Conservation (phyloP, 2,797 vertebrate genomes). For the Poecilia wingei region DNA sequence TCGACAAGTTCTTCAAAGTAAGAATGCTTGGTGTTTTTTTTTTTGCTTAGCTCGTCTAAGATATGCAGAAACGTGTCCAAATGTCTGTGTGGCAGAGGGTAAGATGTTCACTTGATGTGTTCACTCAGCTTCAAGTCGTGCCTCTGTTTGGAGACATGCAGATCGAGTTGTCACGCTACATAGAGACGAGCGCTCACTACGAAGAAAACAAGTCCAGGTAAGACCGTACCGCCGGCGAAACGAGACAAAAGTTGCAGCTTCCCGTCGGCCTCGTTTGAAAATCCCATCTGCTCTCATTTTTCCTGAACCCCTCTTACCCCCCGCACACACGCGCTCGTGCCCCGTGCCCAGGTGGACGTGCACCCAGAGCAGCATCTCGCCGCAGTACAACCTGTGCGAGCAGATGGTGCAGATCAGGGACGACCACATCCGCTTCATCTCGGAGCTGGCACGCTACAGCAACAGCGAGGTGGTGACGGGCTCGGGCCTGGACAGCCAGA, state of each 20-base stretch:
- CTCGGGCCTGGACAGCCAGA: constrained; percentile 98
- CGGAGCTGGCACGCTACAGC: constrained; percentile 97
- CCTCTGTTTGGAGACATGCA: constrained; percentile 99
- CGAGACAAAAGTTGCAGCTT: too few species aligned
- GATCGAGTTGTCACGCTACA: constrained; percentile 96
- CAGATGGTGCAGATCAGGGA: constrained; percentile 99
- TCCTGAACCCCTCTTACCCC: neutral
- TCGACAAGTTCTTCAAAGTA: constrained; percentile 97
- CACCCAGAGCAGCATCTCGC: constrained; percentile 98
- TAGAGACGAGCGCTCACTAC: constrained; percentile 97
- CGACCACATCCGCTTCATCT: constrained; percentile 99
- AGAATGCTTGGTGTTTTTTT: constrained; percentile 17
- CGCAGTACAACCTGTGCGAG: constrained; percentile 98
- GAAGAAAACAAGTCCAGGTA: constrained; percentile 99
- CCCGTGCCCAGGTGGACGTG: constrained; percentile 90
- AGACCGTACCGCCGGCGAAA: constrained; percentile 1
- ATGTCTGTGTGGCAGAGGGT: neutral
- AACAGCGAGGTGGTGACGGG: constrained; percentile 97
- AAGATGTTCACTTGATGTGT: neutral
- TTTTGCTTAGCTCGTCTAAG: constrained; percentile 6
- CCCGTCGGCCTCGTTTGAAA: neutral
- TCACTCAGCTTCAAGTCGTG: constrained; percentile 91
- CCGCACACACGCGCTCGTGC: too few species aligned
- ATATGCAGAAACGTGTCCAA: neutral
- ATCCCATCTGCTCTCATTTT: neutral